Evolutionary conservation across 2,113 vertebrate species (phyloP).

Genomic region (Scolopax mira): DNA sequence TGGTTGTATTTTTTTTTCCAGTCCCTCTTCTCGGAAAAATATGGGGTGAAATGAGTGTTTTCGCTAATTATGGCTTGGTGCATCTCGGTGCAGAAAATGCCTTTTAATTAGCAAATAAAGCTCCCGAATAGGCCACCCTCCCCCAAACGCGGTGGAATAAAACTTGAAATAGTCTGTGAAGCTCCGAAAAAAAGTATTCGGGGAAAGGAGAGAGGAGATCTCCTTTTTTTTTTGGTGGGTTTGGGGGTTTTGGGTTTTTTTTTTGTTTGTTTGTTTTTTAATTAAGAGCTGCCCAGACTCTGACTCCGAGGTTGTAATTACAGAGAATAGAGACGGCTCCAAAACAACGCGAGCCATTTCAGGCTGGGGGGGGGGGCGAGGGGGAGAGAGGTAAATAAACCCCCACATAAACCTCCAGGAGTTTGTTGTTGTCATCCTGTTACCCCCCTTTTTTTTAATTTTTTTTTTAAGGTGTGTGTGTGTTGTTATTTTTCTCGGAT

Average conservation of each 20-base stretch:
- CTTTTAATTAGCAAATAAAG: background rate
- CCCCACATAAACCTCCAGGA: background rate
- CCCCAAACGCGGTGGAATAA: background rate
- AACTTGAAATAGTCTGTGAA: background rate
- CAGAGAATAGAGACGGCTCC: background rate
- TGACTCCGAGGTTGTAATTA: background rate
- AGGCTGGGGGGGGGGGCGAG: background rate
- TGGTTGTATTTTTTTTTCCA: background rate
- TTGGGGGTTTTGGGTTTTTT: too few species aligned
- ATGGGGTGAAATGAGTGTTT: background rate
- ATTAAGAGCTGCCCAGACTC: background rate
- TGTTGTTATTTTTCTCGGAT: background rate
- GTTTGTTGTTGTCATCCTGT: rapidly evolving
- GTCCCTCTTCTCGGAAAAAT: background rate
- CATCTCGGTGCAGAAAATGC: background rate
- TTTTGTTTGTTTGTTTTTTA: background rate
- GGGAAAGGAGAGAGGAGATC: background rate
- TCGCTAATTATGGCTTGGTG: background rate
- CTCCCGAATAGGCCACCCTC: background rate
- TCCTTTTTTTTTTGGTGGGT: background rate
- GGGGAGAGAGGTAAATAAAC: background rate
- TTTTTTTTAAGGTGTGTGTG: too few species aligned
- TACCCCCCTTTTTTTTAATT: background rate
- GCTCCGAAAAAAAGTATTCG: background rate
- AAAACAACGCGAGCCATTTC: background rate